Evolutionary conservation across 1,140 invertebrate genomes (phyloP), one percentile per base, ranked within the genome.

Genomic region (Littorina saxatilis): DNA sequence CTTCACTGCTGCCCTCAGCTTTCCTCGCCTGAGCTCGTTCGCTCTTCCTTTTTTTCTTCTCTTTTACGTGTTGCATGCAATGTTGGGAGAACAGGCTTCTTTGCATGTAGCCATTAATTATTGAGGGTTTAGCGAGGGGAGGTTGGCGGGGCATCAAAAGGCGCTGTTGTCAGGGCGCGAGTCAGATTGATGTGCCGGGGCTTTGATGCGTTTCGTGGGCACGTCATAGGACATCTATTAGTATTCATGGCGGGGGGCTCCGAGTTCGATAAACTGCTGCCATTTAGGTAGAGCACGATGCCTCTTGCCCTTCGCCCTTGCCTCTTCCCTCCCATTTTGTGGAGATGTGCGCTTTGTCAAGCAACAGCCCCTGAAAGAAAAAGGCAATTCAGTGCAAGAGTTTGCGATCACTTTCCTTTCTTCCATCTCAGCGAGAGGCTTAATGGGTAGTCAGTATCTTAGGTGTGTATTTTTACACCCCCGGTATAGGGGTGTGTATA

Each of bases 191-290:
- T 61, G 58, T 23, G 58, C 58, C 9, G 20, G 58, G n/a, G 58
- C 20, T 61, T 23, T 61, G 58, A 61, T n/a, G 58, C 58, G 58
- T 29, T 23, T n/a, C n/a, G 58, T 23, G 27, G 58, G 20, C 20
- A n/a, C 20, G 20, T 61, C 58, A 61, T 61, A 23, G 23, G 58
- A 61, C n/a, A 7, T 61, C 20, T 29, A 23, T 61, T 61, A 61
- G 58, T 61, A 61, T 61, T 61, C 58, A 61, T 61, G 58, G 58
- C 58, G 58, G 9, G 20, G 58, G 58, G 20, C 23, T 23, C n/a
- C n/a, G 27, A n/a, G 58, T 61, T 61, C 58, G 58, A 61, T 61
- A 61, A 61, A 61, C 20, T n/a, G 58, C 58, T 61, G 58, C 58
- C 27, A 29, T 23, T 29, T n/a, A 61, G 58, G 7, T 29, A n/a